Percentiles rank a stretch among this genome's conserved stretches.
These are phyloP conservation scores for Mobula birostris DNA, from an alignment of 2,113 vertebrate species.

Conservation along the genomic window DNA sequence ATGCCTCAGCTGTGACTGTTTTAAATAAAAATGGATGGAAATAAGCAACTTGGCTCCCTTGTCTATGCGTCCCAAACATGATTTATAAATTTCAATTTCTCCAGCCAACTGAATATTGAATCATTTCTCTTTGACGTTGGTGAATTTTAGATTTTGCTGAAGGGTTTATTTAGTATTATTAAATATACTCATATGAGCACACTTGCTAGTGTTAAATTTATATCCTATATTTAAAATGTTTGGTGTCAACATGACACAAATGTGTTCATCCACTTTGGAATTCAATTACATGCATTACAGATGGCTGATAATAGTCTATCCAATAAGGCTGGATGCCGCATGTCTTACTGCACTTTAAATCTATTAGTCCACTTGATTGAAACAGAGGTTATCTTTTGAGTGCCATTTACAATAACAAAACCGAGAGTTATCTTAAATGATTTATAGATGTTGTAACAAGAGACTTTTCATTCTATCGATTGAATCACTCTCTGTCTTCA, in stretches of 20 bases:
- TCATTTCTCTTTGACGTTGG: neutral
- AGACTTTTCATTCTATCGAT: neutral
- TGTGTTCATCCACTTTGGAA: neutral
- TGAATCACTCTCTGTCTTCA: neutral
- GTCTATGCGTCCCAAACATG: neutral
- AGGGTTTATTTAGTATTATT: neutral
- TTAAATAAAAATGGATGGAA: neutral
- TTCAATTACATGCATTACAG: neutral
- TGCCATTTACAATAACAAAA: neutral
- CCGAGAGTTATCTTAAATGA: slow-evolving; percentile 13
- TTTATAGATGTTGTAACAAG: neutral
- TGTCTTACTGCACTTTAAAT: neutral
- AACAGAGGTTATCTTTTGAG: neutral
- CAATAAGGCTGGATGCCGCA: neutral
- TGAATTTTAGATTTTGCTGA: neutral
- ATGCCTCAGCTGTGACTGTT: neutral
- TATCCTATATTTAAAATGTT: neutral
- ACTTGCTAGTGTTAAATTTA: neutral
- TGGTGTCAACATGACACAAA: neutral
- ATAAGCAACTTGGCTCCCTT: too few relatives aligned
- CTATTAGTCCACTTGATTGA: slow-evolving; percentile 25
- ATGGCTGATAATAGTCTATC: neutral
- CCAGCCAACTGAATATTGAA: neutral
- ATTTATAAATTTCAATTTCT: neutral
- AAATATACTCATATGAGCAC: neutral